phyloP scores from a whole-genome alignment of 2,888 invertebrate species.

The Imbricaverruca yamaguchii region DNA sequence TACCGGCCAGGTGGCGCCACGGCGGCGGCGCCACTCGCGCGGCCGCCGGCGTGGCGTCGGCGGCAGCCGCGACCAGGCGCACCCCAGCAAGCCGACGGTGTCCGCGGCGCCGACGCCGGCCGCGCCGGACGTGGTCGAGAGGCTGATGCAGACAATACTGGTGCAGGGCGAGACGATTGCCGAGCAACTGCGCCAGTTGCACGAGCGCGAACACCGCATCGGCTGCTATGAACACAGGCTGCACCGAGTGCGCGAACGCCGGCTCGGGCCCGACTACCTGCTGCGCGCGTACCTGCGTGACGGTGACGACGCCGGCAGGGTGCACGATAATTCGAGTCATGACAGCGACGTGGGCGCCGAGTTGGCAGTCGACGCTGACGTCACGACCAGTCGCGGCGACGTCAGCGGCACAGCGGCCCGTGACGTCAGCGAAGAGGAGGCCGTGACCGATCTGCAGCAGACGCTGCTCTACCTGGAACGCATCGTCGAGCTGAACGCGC shows the following conservation, averaged over 20 bases:
- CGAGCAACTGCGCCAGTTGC: conserved; percentile 44
- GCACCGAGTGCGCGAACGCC: conserved; percentile 61
- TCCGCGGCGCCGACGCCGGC: background rate
- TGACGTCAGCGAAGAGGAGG: conserved; percentile 16
- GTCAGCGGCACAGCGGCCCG: background rate
- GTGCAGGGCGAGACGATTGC: conserved; percentile 45
- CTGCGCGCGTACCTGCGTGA: conserved; percentile 64
- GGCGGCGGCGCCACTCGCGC: conserved; percentile 26
- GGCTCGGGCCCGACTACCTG: conserved; percentile 70
- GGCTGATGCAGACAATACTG: conserved; percentile 21
- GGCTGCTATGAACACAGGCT: conserved; percentile 68
- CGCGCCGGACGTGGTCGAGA: background rate
- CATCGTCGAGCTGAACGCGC: background rate
- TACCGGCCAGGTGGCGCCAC: conserved; percentile 22
- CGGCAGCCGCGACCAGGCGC: conserved; percentile 3
- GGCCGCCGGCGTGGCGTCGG: background rate
- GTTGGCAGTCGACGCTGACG: background rate
- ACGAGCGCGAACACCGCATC: conserved; percentile 67
- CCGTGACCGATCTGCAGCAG: background rate
- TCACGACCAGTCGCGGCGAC: no score
- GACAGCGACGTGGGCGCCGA: conserved; percentile 18
- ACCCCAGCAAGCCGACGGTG: conserved; percentile 8
- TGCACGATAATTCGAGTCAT: conserved; percentile 10
- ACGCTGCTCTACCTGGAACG: background rate
- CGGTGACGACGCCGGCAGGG: conserved; percentile 29